Evolutionary conservation across 2,113 vertebrate species (phyloP).

Genomic region (Rana temporaria): DNA sequence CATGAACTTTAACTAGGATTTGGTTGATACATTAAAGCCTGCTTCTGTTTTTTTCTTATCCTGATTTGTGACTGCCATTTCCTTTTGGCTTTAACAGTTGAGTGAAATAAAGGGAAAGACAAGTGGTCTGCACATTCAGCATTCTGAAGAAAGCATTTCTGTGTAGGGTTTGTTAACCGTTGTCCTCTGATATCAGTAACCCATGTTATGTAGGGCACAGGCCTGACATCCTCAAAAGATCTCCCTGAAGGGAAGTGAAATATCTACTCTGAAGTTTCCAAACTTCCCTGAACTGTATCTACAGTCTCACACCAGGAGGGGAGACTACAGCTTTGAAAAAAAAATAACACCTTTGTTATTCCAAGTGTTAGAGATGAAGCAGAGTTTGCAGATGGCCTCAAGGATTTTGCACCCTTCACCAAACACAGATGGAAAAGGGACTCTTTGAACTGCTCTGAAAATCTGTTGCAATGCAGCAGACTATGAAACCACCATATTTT

Average conservation of each 20-base stretch:
- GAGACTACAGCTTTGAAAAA: conserved; percentile 92
- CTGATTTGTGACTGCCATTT: conserved; percentile 58
- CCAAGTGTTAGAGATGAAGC: conserved; percentile 91
- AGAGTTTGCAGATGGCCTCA: conserved; percentile 93
- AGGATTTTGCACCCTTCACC: conserved; percentile 84
- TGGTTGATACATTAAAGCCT: no score
- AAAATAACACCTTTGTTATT: conserved; percentile 98
- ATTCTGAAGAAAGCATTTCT: conserved; percentile 86
- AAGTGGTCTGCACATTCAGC: conserved; percentile 74
- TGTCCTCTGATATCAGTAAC: conserved; percentile 90
- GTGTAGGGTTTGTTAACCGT: conserved; percentile 92
- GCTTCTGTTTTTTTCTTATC: no score
- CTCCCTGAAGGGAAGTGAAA: conserved; percentile 84
- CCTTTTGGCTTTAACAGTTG: conserved; percentile 75
- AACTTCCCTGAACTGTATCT: conserved; percentile 92
- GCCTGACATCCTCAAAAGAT: conserved; percentile 92
- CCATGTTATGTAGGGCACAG: conserved; percentile 92
- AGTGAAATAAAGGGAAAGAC: conserved; percentile 63
- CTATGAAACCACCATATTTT: conserved; percentile 75
- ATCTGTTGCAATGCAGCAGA: conserved; percentile 77
- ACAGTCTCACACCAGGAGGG: conserved; percentile 89
- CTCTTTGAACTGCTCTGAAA: conserved; percentile 85
- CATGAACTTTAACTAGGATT: no score
- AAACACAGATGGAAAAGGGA: conserved; percentile 85
- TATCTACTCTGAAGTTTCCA: conserved; percentile 93